Percentiles rank a stretch among this genome's conserved stretches.
phyloP scores from a whole-genome alignment of 2,113 vertebrate genomes.

The Pongo pygmaeus region DNA sequence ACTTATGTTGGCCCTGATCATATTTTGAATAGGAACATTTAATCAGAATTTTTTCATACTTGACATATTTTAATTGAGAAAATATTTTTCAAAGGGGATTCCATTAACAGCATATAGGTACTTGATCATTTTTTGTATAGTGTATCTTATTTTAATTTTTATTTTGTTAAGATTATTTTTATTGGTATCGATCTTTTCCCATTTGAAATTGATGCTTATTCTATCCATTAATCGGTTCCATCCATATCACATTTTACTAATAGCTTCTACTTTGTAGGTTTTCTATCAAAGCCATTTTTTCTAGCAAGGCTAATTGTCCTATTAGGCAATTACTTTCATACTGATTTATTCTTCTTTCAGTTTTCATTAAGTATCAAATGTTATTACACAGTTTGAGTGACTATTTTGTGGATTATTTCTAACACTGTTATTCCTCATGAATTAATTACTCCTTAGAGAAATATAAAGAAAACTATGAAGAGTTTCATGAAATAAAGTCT shows the following conservation, averaged over 20 bases:
- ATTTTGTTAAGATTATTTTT: slow-evolving; percentile 1
- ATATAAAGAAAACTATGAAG: neutral
- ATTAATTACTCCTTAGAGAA: neutral
- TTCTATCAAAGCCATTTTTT: neutral
- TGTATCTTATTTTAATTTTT: neutral
- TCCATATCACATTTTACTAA: neutral
- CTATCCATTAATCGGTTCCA: neutral
- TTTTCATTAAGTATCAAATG: neutral
- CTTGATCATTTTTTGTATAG: neutral
- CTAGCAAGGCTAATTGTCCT: neutral
- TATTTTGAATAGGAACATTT: neutral
- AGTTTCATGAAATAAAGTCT: neutral
- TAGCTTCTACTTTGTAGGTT: neutral
- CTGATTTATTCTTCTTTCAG: neutral
- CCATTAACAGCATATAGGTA: neutral
- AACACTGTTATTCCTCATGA: neutral
- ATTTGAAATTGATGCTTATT: slow-evolving; percentile 10
- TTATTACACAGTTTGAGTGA: neutral
- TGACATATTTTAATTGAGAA: neutral
- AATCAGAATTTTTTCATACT: neutral
- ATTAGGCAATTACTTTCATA: neutral
- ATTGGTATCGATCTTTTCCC: neutral
- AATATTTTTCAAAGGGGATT: neutral
- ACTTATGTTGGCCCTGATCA: neutral
- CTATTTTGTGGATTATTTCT: neutral